These are phyloP conservation scores for Acleris laterana DNA, from an alignment of 2,888 invertebrate species.

Conservation along the genomic window DNA sequence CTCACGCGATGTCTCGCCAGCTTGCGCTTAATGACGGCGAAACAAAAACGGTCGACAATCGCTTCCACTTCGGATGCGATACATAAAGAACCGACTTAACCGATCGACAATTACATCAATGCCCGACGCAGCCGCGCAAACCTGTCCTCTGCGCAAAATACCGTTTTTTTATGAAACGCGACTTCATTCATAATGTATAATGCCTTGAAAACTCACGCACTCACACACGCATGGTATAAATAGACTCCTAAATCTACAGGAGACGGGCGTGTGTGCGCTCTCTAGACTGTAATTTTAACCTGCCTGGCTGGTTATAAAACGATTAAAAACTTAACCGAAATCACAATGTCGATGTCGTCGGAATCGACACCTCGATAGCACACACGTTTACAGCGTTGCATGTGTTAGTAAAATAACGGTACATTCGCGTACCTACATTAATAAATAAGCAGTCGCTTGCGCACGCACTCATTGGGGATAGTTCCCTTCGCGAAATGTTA, in stretches of 20 bases:
- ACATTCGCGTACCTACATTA: slow-evolving; percentile 61
- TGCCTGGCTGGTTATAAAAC: slow-evolving; percentile 50
- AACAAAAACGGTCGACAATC: slow-evolving; percentile 53
- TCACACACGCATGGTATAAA: slow-evolving; percentile 59
- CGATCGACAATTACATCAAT: slow-evolving; percentile 76
- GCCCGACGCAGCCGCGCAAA: slow-evolving; percentile 67
- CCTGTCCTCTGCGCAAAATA: slow-evolving; percentile 73
- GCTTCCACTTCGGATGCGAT: slow-evolving; percentile 62
- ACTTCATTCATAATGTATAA: slow-evolving; percentile 83
- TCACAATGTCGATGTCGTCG: slow-evolving; percentile 51
- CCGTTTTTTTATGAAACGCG: slow-evolving; percentile 72
- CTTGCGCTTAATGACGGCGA: slow-evolving; percentile 39
- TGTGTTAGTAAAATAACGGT: slow-evolving; percentile 71
- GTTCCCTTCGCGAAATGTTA: slow-evolving; percentile 60
- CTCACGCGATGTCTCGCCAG: slow-evolving; percentile 58
- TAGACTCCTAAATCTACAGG: slow-evolving; percentile 51
- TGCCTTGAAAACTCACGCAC: slow-evolving; percentile 65
- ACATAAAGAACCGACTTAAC: slow-evolving; percentile 58
- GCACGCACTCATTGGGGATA: slow-evolving; percentile 64
- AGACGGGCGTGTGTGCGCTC: slow-evolving; percentile 52
- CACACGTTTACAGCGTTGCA: slow-evolving; percentile 51
- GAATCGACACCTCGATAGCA: slow-evolving; percentile 57
- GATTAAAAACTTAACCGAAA: slow-evolving; percentile 69
- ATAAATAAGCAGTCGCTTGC: slow-evolving; percentile 59
- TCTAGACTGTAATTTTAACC: slow-evolving; percentile 60